Base-by-base conservation (phyloP, 2,797 vertebrate genomes). In the Rhyacichthys aspro region DNA sequence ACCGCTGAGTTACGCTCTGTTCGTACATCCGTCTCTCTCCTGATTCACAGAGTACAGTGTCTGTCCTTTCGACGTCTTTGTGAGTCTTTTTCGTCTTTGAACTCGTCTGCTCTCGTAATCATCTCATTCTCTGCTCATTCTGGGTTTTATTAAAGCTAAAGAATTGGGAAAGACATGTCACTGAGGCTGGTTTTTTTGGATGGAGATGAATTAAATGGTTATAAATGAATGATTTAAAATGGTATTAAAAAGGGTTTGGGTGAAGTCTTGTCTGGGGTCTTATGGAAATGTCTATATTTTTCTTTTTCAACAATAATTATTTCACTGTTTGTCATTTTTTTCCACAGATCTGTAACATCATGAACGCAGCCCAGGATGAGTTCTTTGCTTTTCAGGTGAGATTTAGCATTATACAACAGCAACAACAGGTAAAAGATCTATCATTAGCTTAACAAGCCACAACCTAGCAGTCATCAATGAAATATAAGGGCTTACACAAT, bases 261-360 rank as follows among this genome's bases (percentile, higher is more conserved):
- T n/a, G n/a, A n/a, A n/a, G n/a, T n/a, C n/a, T n/a, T n/a, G n/a
- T n/a, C n/a, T n/a, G n/a, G n/a, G n/a, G n/a, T n/a, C n/a, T n/a
- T n/a, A n/a, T n/a, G n/a, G n/a, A n/a, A n/a, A n/a, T n/a, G n/a
- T n/a, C n/a, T n/a, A n/a, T n/a, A n/a, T n/a, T n/a, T n/a, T n/a
- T n/a, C n/a, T n/a, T n/a, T n/a, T 28, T 28, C 23, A 28, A 6
- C 1, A 3, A 28, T 3, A 33, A 17, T 42, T n/a, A 3, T 14
- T 57, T 19, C 15, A 0, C n/a, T 32, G 0, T 37, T 45, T 43
- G 11, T 11, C 8, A 2, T 55, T 18, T 34, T 18, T 34, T 43
- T 42, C 60, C 59, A 68, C 89, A 96, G 95, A 96, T 96, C 49
- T 96, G 95, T 84, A 96, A 96, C 83, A 93, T 96, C 62, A 96